Base-by-base conservation (phyloP, 2,113 vertebrate genomes). In the Hucho hucho region DNA sequence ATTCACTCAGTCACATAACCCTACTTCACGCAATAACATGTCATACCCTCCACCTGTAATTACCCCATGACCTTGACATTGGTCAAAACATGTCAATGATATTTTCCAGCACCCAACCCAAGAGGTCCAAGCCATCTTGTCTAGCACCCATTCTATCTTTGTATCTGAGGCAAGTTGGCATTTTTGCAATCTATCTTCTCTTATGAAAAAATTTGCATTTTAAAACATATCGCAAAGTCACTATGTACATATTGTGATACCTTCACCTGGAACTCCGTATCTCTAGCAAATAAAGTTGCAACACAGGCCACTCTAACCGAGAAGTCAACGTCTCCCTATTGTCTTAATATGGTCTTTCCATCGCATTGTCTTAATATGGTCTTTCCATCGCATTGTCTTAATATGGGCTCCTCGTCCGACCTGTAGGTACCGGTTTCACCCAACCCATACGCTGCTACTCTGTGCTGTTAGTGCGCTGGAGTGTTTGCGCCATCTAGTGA, bases 281-380 rank as follows among this genome's bases (percentile, higher is more conserved):
- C 90, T 88, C 67, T 13, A n/a, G 80, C 86, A 93, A 92, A 94
- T 79, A 93, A 1, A 43, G 79, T 91, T 89, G 58, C 87, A 75
- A 77, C 86, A 91, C 79, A 77, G 84, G 73, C 73, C 83, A 81
- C 80, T 77, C 75, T 87, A 72, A 81, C 83, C 83, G 81, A 73
- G 64, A 28, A 84, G 83, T 85, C 86, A 68, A 65, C 84, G 84
- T 93, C 88, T 93, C 88, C 78, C 80, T 82, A 80, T 81, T 87
- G 74, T 92, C 92, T 94, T 93, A 92, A 93, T 93, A 93, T 93
- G 93, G 90, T 91, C 91, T 92, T 90, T 89, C 88, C 91, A 91
- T 92, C 87, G 84, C 86, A 80, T 56, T 90, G 86, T 90, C 91
- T 92, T 92, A 91, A 92, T 93, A 93, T 92, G 90, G 92, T 91